Conservation (phyloP, 2,888 invertebrate genomes). For the Epinotia nisella region DNA sequence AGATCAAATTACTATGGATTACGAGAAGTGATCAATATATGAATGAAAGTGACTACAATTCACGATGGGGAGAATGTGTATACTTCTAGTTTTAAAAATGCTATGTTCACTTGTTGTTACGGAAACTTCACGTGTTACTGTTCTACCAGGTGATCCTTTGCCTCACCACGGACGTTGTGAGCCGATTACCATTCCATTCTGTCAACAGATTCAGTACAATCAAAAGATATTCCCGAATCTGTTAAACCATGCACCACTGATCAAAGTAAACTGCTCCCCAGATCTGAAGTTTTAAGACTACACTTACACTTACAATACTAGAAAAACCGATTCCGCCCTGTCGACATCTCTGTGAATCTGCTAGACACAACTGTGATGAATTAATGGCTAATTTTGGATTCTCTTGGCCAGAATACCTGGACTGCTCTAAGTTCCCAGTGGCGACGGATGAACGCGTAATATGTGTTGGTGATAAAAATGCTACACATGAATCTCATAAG, state of each 20-base stretch:
- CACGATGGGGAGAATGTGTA: constrained; percentile 67
- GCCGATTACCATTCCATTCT: constrained; percentile 95
- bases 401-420: constrained; percentile 95
- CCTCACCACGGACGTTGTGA: constrained; percentile 96
- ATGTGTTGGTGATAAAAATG: constrained; percentile 92
- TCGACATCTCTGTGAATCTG: constrained; percentile 94
- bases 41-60: constrained; percentile 12
- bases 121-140: constrained; percentile 76
- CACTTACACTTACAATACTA: too few relatives aligned
- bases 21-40: constrained; percentile 22
- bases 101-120: constrained; percentile 67
- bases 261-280: constrained; percentile 97
- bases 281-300: constrained; percentile 96
- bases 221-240: constrained; percentile 98
- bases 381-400: constrained; percentile 94
- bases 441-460: constrained; percentile 86
- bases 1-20: constrained; percentile 26
- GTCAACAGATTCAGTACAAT: constrained; percentile 97
- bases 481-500: constrained; percentile 85
- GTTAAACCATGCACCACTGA: constrained; percentile 95
- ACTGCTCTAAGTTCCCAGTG: constrained; percentile 94
- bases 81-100: constrained; percentile 61
- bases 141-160: constrained; percentile 80
- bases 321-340: constrained; percentile 96
- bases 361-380: constrained; percentile 93